A percentile compares a stretch with the other conserved stretches of the same genome.
Conservation (phyloP, 1,140 invertebrate species). For the Brachystomella parvula region DNA sequence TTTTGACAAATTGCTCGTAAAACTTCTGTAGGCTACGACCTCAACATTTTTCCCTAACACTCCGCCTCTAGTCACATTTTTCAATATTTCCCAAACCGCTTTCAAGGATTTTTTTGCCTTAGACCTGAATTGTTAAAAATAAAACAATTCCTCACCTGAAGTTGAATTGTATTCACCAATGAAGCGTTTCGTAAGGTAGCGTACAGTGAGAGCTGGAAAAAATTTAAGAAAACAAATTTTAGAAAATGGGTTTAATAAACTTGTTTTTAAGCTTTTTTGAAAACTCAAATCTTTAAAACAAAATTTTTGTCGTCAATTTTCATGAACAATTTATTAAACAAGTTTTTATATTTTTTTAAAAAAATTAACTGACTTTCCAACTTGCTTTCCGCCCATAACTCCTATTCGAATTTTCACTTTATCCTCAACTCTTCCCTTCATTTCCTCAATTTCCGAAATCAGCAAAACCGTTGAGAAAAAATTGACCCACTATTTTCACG, state of each 20-base stretch:
- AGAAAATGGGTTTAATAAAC: no score
- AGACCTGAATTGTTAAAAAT: no score
- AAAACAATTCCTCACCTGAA: constrained; percentile 53
- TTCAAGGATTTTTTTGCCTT: no score
- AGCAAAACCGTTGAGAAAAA: not conserved
- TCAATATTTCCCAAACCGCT: no score
- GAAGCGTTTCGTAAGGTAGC: constrained; percentile 65
- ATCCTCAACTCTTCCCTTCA: not conserved
- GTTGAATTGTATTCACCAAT: constrained; percentile 74
- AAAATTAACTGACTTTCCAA: constrained; percentile 63
- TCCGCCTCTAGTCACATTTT: no score
- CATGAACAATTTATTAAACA: not conserved
- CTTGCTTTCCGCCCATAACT: constrained; percentile 60
- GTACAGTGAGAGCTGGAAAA: constrained; percentile 64
- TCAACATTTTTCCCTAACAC: no score
- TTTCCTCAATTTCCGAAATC: not conserved
- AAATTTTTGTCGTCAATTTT: not conserved
- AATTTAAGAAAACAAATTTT: constrained; percentile 40
- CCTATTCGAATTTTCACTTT: constrained; percentile 52
- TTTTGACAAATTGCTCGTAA: no score
- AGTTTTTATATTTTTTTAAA: not conserved
- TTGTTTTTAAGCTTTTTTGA: no score
- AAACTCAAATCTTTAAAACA: no score
- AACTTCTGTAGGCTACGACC: no score
- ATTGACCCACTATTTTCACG: not conserved